These are phyloP conservation scores for Acleris sparsana DNA, from an alignment of 2,888 invertebrate genomes.

Conservation along the genomic window DNA sequence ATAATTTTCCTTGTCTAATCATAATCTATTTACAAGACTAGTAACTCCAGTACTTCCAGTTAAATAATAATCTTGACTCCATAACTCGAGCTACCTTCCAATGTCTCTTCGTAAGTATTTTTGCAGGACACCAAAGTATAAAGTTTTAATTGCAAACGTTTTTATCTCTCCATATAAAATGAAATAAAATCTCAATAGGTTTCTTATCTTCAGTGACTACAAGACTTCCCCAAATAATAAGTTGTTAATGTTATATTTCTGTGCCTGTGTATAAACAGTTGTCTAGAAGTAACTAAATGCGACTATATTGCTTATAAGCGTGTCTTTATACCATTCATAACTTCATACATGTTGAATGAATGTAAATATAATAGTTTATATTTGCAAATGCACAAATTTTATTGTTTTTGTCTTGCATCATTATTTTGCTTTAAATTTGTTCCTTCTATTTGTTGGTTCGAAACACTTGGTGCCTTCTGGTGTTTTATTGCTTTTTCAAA, in stretches of 20 bases:
- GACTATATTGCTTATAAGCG: background rate
- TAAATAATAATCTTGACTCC: background rate
- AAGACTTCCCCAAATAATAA: too few species aligned
- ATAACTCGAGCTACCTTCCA: background rate
- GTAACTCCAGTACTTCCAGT: background rate
- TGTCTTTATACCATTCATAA: background rate
- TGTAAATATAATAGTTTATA: background rate
- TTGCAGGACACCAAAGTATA: too few species aligned
- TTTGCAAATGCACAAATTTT: background rate
- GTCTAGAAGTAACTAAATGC: slow-evolving; percentile 7
- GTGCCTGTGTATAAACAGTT: background rate
- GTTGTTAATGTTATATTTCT: background rate
- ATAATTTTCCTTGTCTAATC: background rate
- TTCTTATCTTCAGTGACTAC: too few species aligned
- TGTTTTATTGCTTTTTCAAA: too few species aligned
- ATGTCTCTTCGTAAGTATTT: background rate
- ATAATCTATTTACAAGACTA: background rate
- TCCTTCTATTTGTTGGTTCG: too few species aligned
- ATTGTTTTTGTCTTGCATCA: background rate
- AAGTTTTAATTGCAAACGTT: too few species aligned
- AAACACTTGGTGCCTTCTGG: too few species aligned
- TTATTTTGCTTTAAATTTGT: background rate
- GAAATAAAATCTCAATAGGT: too few species aligned
- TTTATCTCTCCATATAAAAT: too few species aligned
- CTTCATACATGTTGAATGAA: background rate